phyloP scores from a whole-genome alignment of 2,797 vertebrate species.

The Tamandua tetradactyla region DNA sequence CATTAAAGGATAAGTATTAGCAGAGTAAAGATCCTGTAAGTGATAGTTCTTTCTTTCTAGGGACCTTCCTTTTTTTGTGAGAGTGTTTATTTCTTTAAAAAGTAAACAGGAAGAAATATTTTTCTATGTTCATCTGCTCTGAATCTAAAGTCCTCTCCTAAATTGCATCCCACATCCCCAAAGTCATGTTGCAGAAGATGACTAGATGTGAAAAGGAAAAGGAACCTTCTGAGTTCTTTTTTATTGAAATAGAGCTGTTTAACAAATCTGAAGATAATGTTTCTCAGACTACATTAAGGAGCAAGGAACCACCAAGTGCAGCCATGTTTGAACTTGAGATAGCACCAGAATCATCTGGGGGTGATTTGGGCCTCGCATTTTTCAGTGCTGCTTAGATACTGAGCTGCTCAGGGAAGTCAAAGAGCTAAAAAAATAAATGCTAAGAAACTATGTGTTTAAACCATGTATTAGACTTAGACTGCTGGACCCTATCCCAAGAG shows the following conservation, averaged over 20 bases:
- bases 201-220: not conserved
- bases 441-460: too few relatives aligned
- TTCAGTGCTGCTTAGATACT: too few relatives aligned
- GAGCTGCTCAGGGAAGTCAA: too few relatives aligned
- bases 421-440: too few relatives aligned
- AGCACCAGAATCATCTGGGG: not conserved
- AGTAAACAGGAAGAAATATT: not conserved
- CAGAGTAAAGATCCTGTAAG: slow-evolving; percentile 43
- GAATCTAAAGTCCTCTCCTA: not conserved
- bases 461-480: not conserved
- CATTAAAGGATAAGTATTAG: slow-evolving; percentile 60
- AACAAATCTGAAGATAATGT: not conserved
- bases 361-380: too few relatives aligned
- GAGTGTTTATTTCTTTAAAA: slow-evolving; percentile 15
- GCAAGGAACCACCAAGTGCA: not conserved
- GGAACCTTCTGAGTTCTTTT: not conserved
- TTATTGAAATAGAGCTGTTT: not conserved
- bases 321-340: not conserved
- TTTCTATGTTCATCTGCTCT: not conserved
- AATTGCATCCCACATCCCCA: not conserved
- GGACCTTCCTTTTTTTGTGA: slow-evolving; percentile 51
- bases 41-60: slow-evolving; percentile 32
- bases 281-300: not conserved
- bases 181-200: not conserved
- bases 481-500: not conserved